Evolutionary conservation across 2,888 invertebrate genomes (phyloP).

Genomic region (Gnatocerus cornutus): DNA sequence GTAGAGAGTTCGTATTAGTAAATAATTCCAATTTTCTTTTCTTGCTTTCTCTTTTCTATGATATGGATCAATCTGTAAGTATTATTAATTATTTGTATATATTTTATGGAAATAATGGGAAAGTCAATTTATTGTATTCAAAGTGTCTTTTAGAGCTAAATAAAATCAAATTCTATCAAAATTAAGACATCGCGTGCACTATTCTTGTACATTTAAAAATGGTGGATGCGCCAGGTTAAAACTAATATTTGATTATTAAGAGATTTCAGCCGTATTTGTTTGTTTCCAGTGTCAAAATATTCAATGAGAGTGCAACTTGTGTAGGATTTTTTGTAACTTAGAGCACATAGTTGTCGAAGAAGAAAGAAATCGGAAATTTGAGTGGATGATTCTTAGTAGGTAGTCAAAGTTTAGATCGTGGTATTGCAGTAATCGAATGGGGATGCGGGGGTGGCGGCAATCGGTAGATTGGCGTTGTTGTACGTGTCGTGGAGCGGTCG

Average conservation of each 20-base stretch:
- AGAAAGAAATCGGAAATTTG: conserved; percentile 18
- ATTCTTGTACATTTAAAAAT: too few relatives aligned
- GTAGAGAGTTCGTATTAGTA: neutral
- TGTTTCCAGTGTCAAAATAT: too few relatives aligned
- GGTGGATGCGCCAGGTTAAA: too few relatives aligned
- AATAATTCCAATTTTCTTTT: neutral
- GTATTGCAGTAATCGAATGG: conserved; percentile 22
- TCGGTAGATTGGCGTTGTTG: conserved; percentile 60
- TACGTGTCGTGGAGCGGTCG: conserved; percentile 55
- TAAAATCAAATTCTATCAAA: too few relatives aligned
- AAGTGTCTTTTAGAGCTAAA: too few relatives aligned
- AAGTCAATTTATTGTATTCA: neutral
- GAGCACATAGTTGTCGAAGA: conserved; percentile 1
- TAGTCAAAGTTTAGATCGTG: conserved; percentile 23
- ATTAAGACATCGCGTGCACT: too few relatives aligned
- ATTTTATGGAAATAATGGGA: neutral
- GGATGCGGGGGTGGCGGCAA: conserved; percentile 34
- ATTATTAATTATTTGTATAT: neutral
- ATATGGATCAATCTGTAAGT: neutral
- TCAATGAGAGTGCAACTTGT: too few relatives aligned
- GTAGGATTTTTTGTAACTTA: neutral
- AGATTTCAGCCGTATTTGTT: too few relatives aligned
- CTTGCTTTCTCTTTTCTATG: conserved; percentile 3
- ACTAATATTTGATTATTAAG: too few relatives aligned
- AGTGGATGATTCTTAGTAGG: neutral